phyloP scores from a whole-genome alignment of 2,113 vertebrate species.

The Galbula dea region DNA sequence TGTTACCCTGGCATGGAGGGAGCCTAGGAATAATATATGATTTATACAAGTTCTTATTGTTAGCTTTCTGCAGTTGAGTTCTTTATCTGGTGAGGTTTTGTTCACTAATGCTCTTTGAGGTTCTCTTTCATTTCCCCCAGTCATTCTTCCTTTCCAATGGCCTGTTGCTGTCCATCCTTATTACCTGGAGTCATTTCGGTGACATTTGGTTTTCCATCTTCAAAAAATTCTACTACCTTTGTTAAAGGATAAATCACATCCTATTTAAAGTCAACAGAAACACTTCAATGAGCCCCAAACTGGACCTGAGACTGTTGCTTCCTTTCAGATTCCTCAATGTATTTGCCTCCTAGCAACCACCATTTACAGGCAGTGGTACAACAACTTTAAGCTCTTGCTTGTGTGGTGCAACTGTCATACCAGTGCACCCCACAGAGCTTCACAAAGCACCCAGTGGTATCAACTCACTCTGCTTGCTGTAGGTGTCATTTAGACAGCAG shows the following conservation, averaged over 20 bases:
- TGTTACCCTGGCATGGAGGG: neutral
- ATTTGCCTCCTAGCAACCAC: slow-evolving; percentile 39
- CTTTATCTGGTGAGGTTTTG: neutral
- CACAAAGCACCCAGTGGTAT: neutral
- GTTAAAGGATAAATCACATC: neutral
- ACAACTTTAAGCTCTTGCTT: neutral
- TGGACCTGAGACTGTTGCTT: neutral
- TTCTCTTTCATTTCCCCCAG: neutral
- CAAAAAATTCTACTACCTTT: neutral
- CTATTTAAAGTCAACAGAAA: neutral
- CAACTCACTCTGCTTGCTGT: neutral
- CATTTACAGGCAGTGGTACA: neutral
- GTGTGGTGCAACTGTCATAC: neutral
- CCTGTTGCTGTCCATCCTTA: neutral
- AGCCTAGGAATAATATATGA: neutral
- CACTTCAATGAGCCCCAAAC: neutral
- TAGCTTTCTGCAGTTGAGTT: neutral
- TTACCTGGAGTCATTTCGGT: neutral
- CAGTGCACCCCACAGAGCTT: neutral
- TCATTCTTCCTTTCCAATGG: neutral
- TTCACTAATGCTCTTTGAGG: neutral
- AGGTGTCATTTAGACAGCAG: neutral
- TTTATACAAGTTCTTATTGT: neutral
- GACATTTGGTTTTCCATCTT: neutral
- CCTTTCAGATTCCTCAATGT: neutral